Evolutionary conservation across 2,888 invertebrate species (phyloP).

Genomic region (Calameuta filiformis): DNA sequence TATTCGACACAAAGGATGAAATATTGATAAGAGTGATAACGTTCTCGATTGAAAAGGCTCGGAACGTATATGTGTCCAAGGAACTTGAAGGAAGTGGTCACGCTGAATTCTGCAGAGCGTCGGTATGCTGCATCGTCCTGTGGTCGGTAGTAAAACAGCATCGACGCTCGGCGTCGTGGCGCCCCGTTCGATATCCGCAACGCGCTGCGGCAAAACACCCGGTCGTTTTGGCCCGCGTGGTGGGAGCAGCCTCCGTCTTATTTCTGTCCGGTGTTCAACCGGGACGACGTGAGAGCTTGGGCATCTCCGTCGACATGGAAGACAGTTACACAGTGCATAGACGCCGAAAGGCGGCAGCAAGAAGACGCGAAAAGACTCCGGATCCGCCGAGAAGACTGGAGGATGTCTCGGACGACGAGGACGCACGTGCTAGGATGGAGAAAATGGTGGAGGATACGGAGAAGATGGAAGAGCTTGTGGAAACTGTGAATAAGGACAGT

Average conservation of each 20-base stretch:
- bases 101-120: neutral
- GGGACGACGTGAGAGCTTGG: constrained; percentile 13
- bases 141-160: neutral
- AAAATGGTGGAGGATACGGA: constrained; percentile 61
- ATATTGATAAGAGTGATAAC: neutral
- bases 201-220: constrained; percentile 49
- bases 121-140: neutral
- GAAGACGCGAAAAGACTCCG: constrained; percentile 57
- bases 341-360: constrained; percentile 56
- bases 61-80: no score
- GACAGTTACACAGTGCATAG: constrained; percentile 62
- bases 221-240: constrained; percentile 31
- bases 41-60: neutral
- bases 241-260: constrained; percentile 58
- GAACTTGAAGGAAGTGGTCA: neutral
- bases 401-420: constrained; percentile 29
- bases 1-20: neutral
- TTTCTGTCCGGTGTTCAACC: constrained; percentile 49
- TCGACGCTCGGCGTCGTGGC: constrained; percentile 31
- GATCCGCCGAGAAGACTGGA: constrained; percentile 41
- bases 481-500: neutral
- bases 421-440: constrained; percentile 51
- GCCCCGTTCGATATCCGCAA: constrained; percentile 44
- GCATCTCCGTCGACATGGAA: constrained; percentile 49
- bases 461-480: constrained; percentile 24